Evolutionary conservation across 2,888 invertebrate genomes (phyloP), one percentile per base, ranked within the genome.

Genomic region (Caenorhabditis panamensis): DNA sequence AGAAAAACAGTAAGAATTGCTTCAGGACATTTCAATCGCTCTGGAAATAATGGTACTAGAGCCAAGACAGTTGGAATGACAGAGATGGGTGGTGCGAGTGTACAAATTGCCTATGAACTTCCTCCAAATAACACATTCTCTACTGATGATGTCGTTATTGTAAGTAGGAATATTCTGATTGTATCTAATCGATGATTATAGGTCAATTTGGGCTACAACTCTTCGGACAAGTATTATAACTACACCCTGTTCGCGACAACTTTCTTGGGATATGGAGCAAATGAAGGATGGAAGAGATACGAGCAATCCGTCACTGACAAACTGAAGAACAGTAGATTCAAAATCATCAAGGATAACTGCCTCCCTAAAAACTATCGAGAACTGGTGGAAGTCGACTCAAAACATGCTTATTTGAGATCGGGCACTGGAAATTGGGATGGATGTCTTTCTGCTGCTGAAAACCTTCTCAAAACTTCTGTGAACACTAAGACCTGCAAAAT

Each of bases 31-130:
- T 82, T 82, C 68, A 72, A 69, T 18, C 20, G 41, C 36, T 6
- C 5, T 3, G 13, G 54, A 31, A 31, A 31, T 1, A n/a, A 18
- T 2, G 13, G 24, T 22, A 13, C 13, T 3, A n/a, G 79, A 18
- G 64, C 53, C 18, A 66, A 66, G 63, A 93, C 92, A 3, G 92
- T 92, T 8, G 93, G 93, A 18, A 92, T 93, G 90, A 89, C 93
- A 69, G 93, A 93, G 88, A 93, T 93, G 92, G 93, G 93, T 56
- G 93, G 93, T 24, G 93, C 92, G 8, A 92, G 92, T n/a, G 89
- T 92, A 73, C 93, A 93, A 87, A 92, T 93, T 58, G 93, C 93
- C 11, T 92, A 91, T 87, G 88, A 89, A 77, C 66, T 88, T 16
- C 82, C 87, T 8, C 53, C 51, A 69, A 72, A 79, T 44, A 69